Evolutionary conservation across 2,797 vertebrate genomes (phyloP).

Genomic region (Dicrostonyx torquatus): DNA sequence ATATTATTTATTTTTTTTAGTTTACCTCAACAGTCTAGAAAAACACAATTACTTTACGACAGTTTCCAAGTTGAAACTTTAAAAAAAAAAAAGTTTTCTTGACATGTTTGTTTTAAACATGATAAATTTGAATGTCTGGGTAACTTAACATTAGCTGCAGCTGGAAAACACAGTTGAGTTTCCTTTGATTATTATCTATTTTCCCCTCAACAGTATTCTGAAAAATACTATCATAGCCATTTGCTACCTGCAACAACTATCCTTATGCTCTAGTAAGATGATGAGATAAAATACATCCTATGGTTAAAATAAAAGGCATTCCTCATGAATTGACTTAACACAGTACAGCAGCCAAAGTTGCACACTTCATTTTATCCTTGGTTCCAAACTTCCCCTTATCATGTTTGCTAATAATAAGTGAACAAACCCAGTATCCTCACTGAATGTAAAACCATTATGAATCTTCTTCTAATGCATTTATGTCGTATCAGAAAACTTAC

Average conservation of each 20-base stretch:
- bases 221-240: constrained; percentile 85
- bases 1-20: constrained; percentile 66
- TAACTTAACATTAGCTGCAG: constrained; percentile 84
- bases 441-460: constrained; percentile 34
- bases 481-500: constrained; percentile 66
- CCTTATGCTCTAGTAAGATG: constrained; percentile 58
- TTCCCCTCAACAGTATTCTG: constrained; percentile 72
- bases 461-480: constrained; percentile 68
- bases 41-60: constrained; percentile 60
- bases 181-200: constrained; percentile 38
- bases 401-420: constrained; percentile 77
- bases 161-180: constrained; percentile 73
- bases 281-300: constrained; percentile 77
- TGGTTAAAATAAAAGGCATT: constrained; percentile 84
- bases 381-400: constrained; percentile 74
- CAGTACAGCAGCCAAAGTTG: constrained; percentile 77
- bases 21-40: constrained; percentile 31
- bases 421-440: constrained; percentile 74
- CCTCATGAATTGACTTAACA: constrained; percentile 84
- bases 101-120: constrained; percentile 85
- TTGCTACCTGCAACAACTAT: constrained; percentile 84
- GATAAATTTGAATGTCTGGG: constrained; percentile 83
- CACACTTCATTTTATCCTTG: constrained; percentile 74
- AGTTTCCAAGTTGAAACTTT: constrained; percentile 68
- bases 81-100: constrained; percentile 72